Evolutionary conservation across 2,113 vertebrate genomes (phyloP).

Genomic region (Puma concolor): DNA sequence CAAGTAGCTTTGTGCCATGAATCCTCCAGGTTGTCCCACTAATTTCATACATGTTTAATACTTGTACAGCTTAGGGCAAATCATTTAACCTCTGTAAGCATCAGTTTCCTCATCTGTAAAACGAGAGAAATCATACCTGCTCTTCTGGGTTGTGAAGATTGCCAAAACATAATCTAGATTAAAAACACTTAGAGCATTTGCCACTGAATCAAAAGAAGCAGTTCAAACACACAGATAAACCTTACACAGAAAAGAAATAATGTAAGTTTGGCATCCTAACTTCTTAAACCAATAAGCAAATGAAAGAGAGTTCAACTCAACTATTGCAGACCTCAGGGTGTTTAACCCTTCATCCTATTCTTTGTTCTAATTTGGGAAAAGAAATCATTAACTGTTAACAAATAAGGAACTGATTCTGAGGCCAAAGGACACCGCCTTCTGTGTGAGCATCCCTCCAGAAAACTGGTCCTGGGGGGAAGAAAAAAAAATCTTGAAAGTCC

Average conservation of each 20-base stretch:
- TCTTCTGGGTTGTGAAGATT: slow-evolving; percentile 23
- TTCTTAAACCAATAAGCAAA: background rate
- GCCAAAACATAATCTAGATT: background rate
- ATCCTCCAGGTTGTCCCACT: background rate
- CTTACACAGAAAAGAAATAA: background rate
- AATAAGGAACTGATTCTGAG: background rate
- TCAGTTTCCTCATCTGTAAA: background rate
- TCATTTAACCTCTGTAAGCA: background rate
- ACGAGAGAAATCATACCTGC: background rate
- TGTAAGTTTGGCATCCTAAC: background rate
- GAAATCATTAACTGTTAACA: slow-evolving; percentile 40
- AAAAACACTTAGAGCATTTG: background rate
- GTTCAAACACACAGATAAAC: background rate
- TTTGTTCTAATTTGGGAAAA: slow-evolving; percentile 24
- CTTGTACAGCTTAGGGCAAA: background rate
- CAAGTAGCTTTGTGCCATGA: background rate
- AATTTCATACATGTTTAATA: background rate
- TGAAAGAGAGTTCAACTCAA: background rate
- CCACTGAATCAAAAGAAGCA: background rate
- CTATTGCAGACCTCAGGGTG: background rate
- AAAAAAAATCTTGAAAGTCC: background rate
- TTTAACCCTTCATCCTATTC: background rate
- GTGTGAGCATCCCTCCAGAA: slow-evolving; percentile 15
- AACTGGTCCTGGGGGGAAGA: background rate
- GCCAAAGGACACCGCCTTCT: background rate